Base-by-base conservation (phyloP, 2,797 vertebrate species). In the Xenentodon cancila region DNA sequence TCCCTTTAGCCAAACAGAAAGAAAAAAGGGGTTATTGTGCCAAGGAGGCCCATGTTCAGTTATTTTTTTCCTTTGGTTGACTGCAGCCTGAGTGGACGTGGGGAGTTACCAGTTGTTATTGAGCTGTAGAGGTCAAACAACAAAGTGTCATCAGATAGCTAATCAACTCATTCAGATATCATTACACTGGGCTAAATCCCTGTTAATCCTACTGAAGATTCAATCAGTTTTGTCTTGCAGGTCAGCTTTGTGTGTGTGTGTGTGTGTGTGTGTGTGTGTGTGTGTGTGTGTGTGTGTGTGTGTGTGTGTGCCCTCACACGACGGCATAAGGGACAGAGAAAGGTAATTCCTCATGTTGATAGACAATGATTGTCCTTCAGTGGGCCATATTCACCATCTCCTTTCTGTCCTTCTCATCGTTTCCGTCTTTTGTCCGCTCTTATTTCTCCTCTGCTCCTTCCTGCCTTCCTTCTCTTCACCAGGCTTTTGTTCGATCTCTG, bases 281-380 rank as follows among this genome's bases (percentile, higher is more conserved):
- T 25, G 25, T 25, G 25, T 5, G 25, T 25, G 25, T 25, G 25
- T 25, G 25, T 5, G 25, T 25, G 25, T 25, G 25, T 25, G 25
- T 5, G 25, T 78, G 68, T 73, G 18, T 61, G 75, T 58, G 71
- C 0, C 6, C 49, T 64, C 77, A 73, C 76, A 53, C 83, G 79
- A 63, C 25, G 75, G 53, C 59, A 70, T 60, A 60, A 64, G 73
- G 79, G 84, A 84, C 67, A 63, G 74, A 77, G 74, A 78, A 79
- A 89, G 83, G 85, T 84, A 84, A 89, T 92, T 89, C 85, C 84
- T 90, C 80, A 87, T 82, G 81, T 84, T 92, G 89, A 90, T 90
- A 73, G 89, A 87, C 89, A 87, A 83, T 89, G 86, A 92, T 89
- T 89, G 89, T 84, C 90, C 89, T 90, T 90, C 81, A 79, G 47